Evolutionary conservation across 2,888 invertebrate genomes (phyloP), one percentile per base, ranked within the genome.

Genomic region (Altica lythri): DNA sequence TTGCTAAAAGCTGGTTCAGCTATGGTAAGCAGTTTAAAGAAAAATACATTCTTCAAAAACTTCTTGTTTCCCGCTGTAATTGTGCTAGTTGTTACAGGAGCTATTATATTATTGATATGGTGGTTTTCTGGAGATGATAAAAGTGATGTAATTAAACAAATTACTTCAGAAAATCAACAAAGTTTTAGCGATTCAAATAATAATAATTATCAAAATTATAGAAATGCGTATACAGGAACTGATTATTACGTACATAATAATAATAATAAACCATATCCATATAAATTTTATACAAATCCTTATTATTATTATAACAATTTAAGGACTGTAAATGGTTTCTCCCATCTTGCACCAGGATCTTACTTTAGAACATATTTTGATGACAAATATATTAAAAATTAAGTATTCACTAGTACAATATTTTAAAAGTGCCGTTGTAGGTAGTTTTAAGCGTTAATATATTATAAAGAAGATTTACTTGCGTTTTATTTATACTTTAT

Each of bases 81-180:
- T 10, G 44, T 73, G 16, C 45, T 65, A 5, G 27, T 68, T 5
- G 69, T 72, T 13, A 66, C 70, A 13, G 74, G 74, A 8, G 59
- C 68, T 3, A 61, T 75, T 48, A 57, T 75, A 17, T 75, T 76
- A 61, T 60, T 76, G 44, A 66, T 74, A 16, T 77, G 74, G 72
- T 76, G 73, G 72, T 57, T 74, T 22, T 68, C 70, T 51, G 63
- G 64, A 0, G 64, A 68, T 42, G 65, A 61, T 4, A 51, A 51
- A 5, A 35, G 53, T 29, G 42, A 45, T 35, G n/a, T n/a, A n/a
- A 43, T 38, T n/a, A 50, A 29, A 9, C 44, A 35, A 17, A 55
- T 55, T 14, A 46, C 16, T 6, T 42, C 30, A n/a, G 22, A 30
- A 2, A 5, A 30, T 9, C 4, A 12, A 3, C 3, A n/a, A 27